These are phyloP conservation scores for Calameuta filiformis DNA, from an alignment of 2,888 invertebrate species.

Conservation along the genomic window DNA sequence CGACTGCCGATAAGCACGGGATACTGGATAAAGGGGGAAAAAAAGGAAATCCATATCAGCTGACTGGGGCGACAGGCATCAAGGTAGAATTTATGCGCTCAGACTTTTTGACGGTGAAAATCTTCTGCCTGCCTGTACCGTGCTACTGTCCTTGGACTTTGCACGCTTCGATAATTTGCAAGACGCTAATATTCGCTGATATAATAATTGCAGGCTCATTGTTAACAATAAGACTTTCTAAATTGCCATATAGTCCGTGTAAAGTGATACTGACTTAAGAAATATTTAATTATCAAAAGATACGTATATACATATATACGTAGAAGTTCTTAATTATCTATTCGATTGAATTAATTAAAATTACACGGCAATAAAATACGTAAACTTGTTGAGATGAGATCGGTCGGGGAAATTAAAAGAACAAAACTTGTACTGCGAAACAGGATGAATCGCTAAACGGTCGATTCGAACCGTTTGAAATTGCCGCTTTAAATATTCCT, in stretches of 20 bases:
- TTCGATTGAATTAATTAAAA: not conserved
- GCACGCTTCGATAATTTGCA: not conserved
- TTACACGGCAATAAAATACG: not conserved
- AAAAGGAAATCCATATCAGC: not conserved
- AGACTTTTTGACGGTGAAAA: not conserved
- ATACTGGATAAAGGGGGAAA: not conserved
- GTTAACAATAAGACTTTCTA: not conserved
- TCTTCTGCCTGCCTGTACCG: not conserved
- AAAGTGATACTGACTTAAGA: not conserved
- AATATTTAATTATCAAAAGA: not conserved
- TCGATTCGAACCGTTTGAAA: not conserved
- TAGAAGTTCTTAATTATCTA: not conserved
- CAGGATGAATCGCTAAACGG: not conserved
- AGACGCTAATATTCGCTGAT: not conserved
- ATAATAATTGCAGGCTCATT: not conserved
- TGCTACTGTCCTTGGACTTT: not conserved
- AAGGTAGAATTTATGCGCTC: not conserved
- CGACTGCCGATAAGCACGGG: not conserved
- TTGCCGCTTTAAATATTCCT: not conserved
- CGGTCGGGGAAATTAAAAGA: not conserved
- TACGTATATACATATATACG: not conserved
- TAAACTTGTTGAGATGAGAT: not conserved
- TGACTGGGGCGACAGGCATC: not conserved
- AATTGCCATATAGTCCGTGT: not conserved
- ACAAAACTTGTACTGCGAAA: not conserved